Percentiles rank a stretch among this genome's conserved stretches.
phyloP scores from a whole-genome alignment of 2,888 invertebrate genomes.

The Stenolophus ochropezus region DNA sequence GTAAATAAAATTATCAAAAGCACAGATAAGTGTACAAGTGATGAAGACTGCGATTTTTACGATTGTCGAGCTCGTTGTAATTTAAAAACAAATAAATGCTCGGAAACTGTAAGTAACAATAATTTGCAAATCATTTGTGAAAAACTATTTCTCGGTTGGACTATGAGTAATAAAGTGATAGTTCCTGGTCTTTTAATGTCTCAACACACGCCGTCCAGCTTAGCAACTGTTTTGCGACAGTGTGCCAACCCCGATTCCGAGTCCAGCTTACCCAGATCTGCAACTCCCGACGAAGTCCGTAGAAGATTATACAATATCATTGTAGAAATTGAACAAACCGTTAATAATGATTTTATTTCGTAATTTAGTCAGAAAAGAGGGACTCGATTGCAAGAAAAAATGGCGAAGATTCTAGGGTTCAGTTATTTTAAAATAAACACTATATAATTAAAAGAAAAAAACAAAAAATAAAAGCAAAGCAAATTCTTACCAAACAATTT shows the following conservation, averaged over 20 bases:
- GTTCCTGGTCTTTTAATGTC: conserved; percentile 79
- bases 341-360: conserved; percentile 69
- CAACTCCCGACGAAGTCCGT: conserved; percentile 73
- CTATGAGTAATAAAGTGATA: conserved; percentile 77
- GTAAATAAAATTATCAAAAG: conserved; percentile 74
- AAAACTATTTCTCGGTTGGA: conserved; percentile 80
- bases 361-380: no score
- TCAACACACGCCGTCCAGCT: conserved; percentile 76
- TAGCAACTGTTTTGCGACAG: conserved; percentile 76
- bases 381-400: no score
- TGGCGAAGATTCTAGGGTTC: no score
- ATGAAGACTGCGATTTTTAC: conserved; percentile 81
- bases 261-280: conserved; percentile 72
- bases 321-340: conserved; percentile 72
- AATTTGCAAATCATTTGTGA: conserved; percentile 82
- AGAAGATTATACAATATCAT: conserved; percentile 75
- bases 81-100: conserved; percentile 74
- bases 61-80: conserved; percentile 81
- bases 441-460: no score
- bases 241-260: conserved; percentile 77
- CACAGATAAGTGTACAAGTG: conserved; percentile 73
- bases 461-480: no score
- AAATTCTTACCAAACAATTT: no score
- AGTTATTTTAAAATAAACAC: no score
- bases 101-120: conserved; percentile 76